phyloP scores from a whole-genome alignment of 1,140 invertebrate genomes.

The Papilio machaon region DNA sequence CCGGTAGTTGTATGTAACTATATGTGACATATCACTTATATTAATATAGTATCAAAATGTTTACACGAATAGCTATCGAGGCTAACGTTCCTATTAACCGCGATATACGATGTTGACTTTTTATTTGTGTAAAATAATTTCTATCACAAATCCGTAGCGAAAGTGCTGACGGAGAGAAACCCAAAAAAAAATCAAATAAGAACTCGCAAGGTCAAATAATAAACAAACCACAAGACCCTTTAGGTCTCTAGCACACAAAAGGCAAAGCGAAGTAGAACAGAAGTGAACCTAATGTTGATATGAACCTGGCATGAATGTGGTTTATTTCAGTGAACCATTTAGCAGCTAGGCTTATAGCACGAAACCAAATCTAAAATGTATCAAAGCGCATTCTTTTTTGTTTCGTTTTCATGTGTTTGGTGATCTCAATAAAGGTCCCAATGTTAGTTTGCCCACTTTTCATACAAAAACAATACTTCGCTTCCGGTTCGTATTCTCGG shows the following conservation, averaged over 20 bases:
- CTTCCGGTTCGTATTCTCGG: neutral
- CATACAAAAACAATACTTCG: neutral
- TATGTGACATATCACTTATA: constrained; percentile 6
- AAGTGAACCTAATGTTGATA: neutral
- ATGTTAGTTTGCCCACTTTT: neutral
- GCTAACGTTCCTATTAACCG: neutral
- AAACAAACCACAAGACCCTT: neutral
- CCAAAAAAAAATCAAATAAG: neutral
- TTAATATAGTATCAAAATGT: constrained; percentile 1
- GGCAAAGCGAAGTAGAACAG: neutral
- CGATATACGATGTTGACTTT: neutral
- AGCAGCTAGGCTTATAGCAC: neutral
- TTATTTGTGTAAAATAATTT: constrained; percentile 1
- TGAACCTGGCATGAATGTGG: neutral
- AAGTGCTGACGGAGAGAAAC: constrained; percentile 21
- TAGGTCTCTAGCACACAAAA: neutral
- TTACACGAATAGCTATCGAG: neutral
- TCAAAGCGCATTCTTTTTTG: neutral
- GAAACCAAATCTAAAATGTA: neutral
- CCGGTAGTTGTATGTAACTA: neutral
- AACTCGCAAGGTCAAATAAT: constrained; percentile 15
- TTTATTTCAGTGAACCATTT: too few relatives aligned
- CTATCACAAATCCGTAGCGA: constrained; percentile 14
- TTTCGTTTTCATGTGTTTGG: neutral
- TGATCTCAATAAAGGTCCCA: neutral